Percentiles rank a stretch among this genome's conserved stretches.
Conservation (phyloP, 2,797 vertebrate species). For the Manis crassicaudata region DNA sequence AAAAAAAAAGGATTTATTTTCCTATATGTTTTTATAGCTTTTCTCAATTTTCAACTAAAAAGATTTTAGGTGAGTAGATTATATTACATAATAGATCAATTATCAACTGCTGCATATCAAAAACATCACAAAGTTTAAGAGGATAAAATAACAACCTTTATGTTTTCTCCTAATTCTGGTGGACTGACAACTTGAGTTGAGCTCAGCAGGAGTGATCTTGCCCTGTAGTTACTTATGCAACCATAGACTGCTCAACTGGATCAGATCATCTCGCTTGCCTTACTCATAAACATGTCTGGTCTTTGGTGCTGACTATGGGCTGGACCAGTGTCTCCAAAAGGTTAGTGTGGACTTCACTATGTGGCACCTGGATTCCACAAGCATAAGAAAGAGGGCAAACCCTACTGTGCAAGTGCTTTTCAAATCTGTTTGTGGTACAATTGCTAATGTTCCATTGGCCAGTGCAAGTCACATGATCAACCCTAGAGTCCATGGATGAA, state of each 20-base stretch:
- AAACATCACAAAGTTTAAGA: not conserved
- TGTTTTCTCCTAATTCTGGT: not conserved
- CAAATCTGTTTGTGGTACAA: not conserved
- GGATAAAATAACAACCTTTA: not conserved
- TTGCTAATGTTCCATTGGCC: not conserved
- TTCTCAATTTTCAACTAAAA: conserved; percentile 5
- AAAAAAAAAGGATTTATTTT: not conserved
- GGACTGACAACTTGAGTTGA: not conserved
- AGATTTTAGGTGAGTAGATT: not conserved
- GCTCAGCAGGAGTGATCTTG: not conserved
- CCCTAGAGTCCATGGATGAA: not conserved
- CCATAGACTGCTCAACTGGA: rapidly evolving
- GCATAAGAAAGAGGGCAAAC: not conserved
- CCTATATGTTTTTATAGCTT: not conserved
- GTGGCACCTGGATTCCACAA: not conserved
- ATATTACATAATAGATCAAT: not conserved
- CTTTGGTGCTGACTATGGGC: not conserved
- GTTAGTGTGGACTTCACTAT: not conserved
- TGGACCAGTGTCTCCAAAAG: not conserved
- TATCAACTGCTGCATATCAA: not conserved
- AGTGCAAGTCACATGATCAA: not conserved
- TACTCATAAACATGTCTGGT: not conserved
- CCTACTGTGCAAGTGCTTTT: not conserved
- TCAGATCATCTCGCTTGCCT: not conserved
- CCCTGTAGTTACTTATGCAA: not conserved